A percentile compares a stretch with the other conserved stretches of the same genome.
Conservation (phyloP, 1,140 invertebrate genomes). For the Dendroctonus ponderosae region DNA sequence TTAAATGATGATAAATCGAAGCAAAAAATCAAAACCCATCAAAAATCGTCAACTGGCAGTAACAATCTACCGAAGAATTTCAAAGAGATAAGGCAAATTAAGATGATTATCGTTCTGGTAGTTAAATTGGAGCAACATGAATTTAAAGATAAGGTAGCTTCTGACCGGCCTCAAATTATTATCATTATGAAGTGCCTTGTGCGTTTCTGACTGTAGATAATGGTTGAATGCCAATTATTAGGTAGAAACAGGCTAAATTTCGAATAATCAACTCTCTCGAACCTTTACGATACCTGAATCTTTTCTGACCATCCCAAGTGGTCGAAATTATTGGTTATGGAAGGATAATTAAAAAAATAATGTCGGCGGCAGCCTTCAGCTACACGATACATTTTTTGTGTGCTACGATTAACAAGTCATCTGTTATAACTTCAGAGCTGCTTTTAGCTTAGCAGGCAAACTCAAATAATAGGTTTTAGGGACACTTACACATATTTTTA, state of each 20-base stretch:
- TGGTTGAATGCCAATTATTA: conserved; percentile 30
- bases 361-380: neutral
- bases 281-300: conserved; percentile 1
- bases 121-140: conserved; percentile 18
- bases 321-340: conserved; percentile 19
- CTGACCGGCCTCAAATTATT: conserved; percentile 30
- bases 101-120: conserved; percentile 27
- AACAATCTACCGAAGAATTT: conserved; percentile 1
- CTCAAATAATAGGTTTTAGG: neutral
- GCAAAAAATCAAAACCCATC: neutral
- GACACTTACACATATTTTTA: no score
- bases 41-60: neutral
- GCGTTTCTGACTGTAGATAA: conserved; percentile 30
- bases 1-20: conserved; percentile 2
- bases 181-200: conserved; percentile 28
- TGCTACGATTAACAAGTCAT: no score
- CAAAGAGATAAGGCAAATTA: conserved; percentile 16
- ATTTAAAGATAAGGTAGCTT: conserved; percentile 28
- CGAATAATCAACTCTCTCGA: neutral
- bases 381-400: no score
- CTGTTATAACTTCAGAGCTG: no score
- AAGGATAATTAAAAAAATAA: conserved; percentile 19
- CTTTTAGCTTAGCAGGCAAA: neutral
- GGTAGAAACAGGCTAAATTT: conserved; percentile 24
- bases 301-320: conserved; percentile 26